Evolutionary conservation across 2,888 invertebrate species (phyloP).

Genomic region (Phyto melanocephala): DNA sequence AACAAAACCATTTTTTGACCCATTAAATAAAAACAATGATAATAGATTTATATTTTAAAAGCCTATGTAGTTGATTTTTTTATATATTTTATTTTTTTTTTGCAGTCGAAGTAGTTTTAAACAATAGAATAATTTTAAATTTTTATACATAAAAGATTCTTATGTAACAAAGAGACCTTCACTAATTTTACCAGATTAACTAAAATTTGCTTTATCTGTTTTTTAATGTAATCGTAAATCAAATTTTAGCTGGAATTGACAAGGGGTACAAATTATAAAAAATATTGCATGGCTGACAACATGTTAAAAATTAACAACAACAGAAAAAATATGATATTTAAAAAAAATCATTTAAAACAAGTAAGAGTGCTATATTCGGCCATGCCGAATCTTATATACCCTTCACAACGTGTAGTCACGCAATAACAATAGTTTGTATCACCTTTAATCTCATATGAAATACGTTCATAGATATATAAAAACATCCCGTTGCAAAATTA

Average conservation of each 20-base stretch:
- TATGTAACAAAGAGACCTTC: neutral
- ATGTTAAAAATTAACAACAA: no score
- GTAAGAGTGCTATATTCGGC: no score
- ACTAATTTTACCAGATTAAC: slow-evolving; percentile 1
- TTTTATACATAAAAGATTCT: neutral
- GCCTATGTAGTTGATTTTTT: neutral
- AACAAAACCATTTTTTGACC: slow-evolving; percentile 11
- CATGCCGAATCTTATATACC: no score
- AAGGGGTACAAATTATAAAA: no score
- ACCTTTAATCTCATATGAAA: no score
- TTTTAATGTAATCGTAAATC: slow-evolving; percentile 17
- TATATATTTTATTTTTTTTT: no score
- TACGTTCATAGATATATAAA: no score
- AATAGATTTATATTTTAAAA: neutral
- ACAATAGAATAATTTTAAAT: slow-evolving; percentile 32
- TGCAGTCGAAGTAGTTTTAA: neutral
- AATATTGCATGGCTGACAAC: no score
- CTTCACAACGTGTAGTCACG: no score
- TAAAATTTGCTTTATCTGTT: slow-evolving; percentile 31
- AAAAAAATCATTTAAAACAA: no score
- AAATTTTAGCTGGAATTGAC: slow-evolving; percentile 3
- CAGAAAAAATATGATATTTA: neutral
- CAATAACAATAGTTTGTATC: no score
- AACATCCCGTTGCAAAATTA: no score
- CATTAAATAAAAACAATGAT: slow-evolving; percentile 6